Evolutionary conservation across 2,888 invertebrate genomes (phyloP).

Genomic region (Amphipyra tragopoginis): DNA sequence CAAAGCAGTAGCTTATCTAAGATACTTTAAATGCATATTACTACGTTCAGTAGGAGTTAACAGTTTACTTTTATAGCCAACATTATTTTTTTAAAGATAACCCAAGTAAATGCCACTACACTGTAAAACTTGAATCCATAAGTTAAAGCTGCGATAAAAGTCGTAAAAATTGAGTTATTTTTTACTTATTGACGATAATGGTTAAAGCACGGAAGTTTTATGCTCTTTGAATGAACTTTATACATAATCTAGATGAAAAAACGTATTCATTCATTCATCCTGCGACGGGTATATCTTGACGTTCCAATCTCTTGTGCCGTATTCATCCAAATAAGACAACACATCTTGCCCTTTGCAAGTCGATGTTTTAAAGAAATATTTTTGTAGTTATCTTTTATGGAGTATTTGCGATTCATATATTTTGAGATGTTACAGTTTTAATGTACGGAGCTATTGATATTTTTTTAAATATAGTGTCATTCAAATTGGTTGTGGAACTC

Average conservation of each 20-base stretch:
- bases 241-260: constrained; percentile 57
- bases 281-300: constrained; percentile 37
- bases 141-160: constrained; percentile 34
- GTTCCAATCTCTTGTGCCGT: constrained; percentile 59
- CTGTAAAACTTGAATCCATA: constrained; percentile 24
- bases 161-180: constrained; percentile 53
- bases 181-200: constrained; percentile 51
- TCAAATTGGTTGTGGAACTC: too few relatives aligned
- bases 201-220: constrained; percentile 50
- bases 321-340: constrained; percentile 63
- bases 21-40: constrained; percentile 5
- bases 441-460: too few relatives aligned
- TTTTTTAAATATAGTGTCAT: too few relatives aligned
- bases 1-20: constrained; percentile 1
- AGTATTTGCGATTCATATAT: constrained; percentile 20
- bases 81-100: constrained; percentile 29
- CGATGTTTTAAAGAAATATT: constrained; percentile 43
- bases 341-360: constrained; percentile 39
- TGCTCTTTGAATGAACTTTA: constrained; percentile 56
- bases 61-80: constrained; percentile 17
- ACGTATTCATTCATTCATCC: constrained; percentile 54
- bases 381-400: constrained; percentile 27
- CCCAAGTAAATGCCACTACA: constrained; percentile 22
- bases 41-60: constrained; percentile 5
- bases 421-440: constrained; percentile 13